phyloP scores from a whole-genome alignment of 2,113 vertebrate species.

The Actenoides lindsayi region DNA sequence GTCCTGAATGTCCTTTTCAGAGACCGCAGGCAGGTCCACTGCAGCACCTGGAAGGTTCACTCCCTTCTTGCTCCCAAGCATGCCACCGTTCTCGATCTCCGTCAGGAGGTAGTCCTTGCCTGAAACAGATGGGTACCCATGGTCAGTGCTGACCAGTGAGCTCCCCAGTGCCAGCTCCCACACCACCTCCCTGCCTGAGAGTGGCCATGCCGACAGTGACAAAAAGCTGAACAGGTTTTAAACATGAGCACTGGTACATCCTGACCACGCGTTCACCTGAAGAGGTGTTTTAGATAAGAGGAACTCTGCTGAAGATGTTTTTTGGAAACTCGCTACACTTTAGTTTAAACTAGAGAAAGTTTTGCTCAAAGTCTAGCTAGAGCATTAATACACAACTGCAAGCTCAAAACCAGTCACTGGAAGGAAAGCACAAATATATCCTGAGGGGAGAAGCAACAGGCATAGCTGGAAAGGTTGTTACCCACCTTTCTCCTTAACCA shows the following conservation, averaged over 20 bases:
- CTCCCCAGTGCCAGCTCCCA: not conserved
- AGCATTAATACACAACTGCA: not conserved
- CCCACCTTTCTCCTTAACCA: constrained; percentile 89
- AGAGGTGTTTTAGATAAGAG: not conserved
- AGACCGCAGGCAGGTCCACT: constrained; percentile 92
- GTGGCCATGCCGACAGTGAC: accelerated
- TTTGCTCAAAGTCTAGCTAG: not conserved
- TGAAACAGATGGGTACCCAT: constrained; percentile 37
- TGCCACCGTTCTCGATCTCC: constrained; percentile 89
- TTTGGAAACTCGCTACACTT: not conserved
- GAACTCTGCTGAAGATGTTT: not conserved
- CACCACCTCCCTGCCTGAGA: not conserved
- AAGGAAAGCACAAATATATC: not conserved
- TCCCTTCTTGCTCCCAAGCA: constrained; percentile 95
- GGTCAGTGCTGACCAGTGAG: not conserved
- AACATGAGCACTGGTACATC: not conserved
- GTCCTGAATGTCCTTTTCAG: constrained; percentile 93
- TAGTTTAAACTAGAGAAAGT: not conserved
- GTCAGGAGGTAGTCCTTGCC: constrained; percentile 85
- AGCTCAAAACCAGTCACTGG: not conserved
- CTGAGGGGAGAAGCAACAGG: not conserved
- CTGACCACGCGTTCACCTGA: not conserved
- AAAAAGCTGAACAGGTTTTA: not conserved
- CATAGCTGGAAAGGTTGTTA: not conserved
- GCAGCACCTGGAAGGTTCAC: constrained; percentile 94